These are phyloP conservation scores for Muntiacus reevesi DNA, from an alignment of 2,113 vertebrate genomes.

Conservation along the genomic window DNA sequence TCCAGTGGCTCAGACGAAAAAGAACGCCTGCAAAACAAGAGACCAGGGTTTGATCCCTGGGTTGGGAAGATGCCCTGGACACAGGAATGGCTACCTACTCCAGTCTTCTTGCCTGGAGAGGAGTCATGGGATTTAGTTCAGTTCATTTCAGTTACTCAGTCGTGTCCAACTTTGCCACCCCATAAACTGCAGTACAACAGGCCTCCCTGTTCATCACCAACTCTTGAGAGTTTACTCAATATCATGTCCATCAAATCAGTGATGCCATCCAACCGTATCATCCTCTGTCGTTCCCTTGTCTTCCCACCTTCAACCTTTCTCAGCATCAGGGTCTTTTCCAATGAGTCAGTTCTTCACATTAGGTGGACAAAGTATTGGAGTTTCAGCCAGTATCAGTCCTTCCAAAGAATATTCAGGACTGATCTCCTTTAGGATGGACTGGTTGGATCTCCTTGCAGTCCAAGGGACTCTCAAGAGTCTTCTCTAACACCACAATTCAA, in stretches of 20 bases:
- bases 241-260: background rate
- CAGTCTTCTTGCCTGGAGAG: background rate
- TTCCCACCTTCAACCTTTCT: background rate
- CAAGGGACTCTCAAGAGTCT: background rate
- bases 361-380: background rate
- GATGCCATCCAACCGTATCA: background rate
- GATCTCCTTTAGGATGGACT: background rate
- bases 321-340: background rate
- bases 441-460: background rate
- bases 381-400: background rate
- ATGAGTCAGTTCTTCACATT: background rate
- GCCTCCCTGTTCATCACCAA: background rate
- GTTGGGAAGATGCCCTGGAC: background rate
- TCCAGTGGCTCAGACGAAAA: background rate
- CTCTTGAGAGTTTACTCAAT: background rate
- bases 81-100: background rate
- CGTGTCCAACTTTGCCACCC: rapidly evolving
- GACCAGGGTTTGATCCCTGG: background rate
- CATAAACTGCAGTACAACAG: background rate
- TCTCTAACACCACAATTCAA: background rate
- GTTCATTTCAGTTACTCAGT: background rate
- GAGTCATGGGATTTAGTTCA: background rate
- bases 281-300: background rate
- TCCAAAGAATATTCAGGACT: background rate
- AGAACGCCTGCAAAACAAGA: background rate